A percentile compares a stretch with the other conserved stretches of the same genome.
These are phyloP conservation scores for Hyles euphorbiae DNA, from an alignment of 1,140 invertebrate genomes.

Conservation along the genomic window DNA sequence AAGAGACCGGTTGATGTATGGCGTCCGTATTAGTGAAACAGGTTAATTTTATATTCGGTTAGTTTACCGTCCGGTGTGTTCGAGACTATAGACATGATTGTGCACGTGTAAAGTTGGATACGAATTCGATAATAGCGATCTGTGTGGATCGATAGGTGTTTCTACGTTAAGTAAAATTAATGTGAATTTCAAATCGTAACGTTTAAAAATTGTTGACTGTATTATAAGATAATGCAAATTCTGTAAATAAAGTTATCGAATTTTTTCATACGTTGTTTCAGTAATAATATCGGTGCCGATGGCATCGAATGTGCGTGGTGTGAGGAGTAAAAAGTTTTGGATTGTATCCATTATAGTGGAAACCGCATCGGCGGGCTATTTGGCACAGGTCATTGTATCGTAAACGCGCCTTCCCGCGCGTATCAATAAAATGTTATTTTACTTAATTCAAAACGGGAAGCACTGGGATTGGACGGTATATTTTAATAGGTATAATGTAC, in stretches of 20 bases:
- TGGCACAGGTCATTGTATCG: conserved; percentile 28
- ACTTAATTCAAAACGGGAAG: background rate
- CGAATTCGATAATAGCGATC: conserved; percentile 55
- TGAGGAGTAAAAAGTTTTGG: conserved; percentile 50
- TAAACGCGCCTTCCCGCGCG: conserved; percentile 1
- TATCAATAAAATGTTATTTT: conserved; percentile 4
- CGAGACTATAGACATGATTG: conserved; percentile 17
- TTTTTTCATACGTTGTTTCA: conserved; percentile 43
- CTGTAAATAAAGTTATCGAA: conserved; percentile 73
- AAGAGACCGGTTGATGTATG: conserved; percentile 75
- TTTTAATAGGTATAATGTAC: background rate
- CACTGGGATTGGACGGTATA: background rate
- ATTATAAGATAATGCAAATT: conserved; percentile 69
- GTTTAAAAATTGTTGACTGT: conserved; percentile 72
- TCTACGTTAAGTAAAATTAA: conserved; percentile 66
- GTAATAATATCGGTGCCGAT: conserved; percentile 13
- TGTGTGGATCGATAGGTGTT: conserved; percentile 59
- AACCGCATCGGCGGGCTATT: conserved; percentile 40
- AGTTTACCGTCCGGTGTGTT: conserved; percentile 37
- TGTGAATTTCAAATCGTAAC: conserved; percentile 66
- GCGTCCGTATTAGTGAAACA: conserved; percentile 74
- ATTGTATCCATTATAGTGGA: conserved; percentile 60
- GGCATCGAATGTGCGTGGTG: background rate
- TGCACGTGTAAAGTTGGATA: conserved; percentile 31
- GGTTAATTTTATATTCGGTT: conserved; percentile 16